phyloP scores from a whole-genome alignment of 1,140 invertebrate genomes.

The Aphelinus certus region DNA sequence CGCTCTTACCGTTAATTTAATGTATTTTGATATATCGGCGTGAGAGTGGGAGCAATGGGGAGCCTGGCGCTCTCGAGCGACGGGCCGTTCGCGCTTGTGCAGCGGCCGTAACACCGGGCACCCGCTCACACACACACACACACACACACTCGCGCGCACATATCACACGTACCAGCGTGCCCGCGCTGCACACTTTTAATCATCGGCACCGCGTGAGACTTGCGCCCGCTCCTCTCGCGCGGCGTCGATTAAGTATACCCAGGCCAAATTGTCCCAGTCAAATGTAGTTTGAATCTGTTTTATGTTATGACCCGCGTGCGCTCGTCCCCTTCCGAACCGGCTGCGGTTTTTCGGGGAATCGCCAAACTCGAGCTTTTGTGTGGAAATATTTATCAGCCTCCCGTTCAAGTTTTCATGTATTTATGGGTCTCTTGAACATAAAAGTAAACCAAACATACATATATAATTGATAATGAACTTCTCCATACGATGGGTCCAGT shows the following conservation, averaged over 20 bases:
- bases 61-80: slow-evolving; percentile 45
- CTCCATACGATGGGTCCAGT: no score
- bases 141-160: slow-evolving; percentile 37
- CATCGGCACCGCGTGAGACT: slow-evolving; percentile 55
- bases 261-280: slow-evolving; percentile 13
- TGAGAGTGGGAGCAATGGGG: slow-evolving; percentile 51
- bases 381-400: no score
- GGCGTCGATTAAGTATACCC: slow-evolving; percentile 27
- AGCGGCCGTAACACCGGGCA: slow-evolving; percentile 61
- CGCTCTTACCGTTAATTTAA: slow-evolving; percentile 57
- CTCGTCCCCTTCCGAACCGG: slow-evolving; percentile 28
- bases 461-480: no score
- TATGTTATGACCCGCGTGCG: neutral
- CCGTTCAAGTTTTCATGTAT: no score
- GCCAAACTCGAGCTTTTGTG: no score
- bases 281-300: slow-evolving; percentile 16
- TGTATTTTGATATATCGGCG: slow-evolving; percentile 59
- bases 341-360: neutral
- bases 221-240: slow-evolving; percentile 16
- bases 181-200: slow-evolving; percentile 57
- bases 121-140: slow-evolving; percentile 31
- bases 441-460: no score
- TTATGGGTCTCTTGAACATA: no score
- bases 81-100: slow-evolving; percentile 26
- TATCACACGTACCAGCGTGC: no score